These are phyloP conservation scores for Drosophila nigromelanica DNA, from an alignment of 1,140 invertebrate genomes.

Conservation along the genomic window DNA sequence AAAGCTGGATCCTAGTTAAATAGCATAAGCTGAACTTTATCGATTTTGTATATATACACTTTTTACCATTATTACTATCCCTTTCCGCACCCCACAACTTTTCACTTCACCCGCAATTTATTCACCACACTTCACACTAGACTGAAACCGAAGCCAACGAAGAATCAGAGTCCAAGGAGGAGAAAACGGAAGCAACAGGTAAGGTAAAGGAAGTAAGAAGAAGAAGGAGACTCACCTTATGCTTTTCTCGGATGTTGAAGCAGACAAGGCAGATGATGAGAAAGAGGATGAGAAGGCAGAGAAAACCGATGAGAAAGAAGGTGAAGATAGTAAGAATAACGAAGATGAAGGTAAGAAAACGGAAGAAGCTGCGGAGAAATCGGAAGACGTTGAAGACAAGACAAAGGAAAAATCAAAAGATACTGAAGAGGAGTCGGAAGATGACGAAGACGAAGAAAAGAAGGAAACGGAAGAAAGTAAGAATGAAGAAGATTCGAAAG, in stretches of 20 bases:
- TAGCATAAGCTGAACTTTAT: constrained; percentile 28
- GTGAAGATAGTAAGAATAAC: neutral
- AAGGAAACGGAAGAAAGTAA: constrained; percentile 9
- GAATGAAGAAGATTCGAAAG: constrained; percentile 4
- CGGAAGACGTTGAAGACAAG: neutral
- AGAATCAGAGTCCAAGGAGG: constrained; percentile 50
- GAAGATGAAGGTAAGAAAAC: constrained; percentile 11
- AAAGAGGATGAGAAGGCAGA: constrained; percentile 17
- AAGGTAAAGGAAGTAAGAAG: constrained; percentile 28
- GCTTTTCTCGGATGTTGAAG: constrained; percentile 31
- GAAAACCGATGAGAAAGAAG: constrained; percentile 6
- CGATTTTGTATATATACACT: constrained; percentile 53
- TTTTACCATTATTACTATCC: constrained; percentile 36
- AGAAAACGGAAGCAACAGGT: constrained; percentile 60
- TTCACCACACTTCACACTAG: constrained; percentile 24
- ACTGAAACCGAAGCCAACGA: constrained; percentile 59
- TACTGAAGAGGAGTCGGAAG: constrained; percentile 19
- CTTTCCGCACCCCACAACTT: constrained; percentile 11
- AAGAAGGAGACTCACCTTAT: constrained; percentile 25
- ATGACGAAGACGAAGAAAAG: constrained; percentile 7
- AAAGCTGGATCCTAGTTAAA: constrained; percentile 2
- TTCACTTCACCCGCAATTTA: constrained; percentile 27
- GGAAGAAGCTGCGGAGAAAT: constrained; percentile 16
- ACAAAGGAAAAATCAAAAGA: neutral
- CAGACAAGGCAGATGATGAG: constrained; percentile 36